These are phyloP conservation scores for Camponotus vicinus DNA, from an alignment of 1,140 invertebrate species.

Conservation along the genomic window DNA sequence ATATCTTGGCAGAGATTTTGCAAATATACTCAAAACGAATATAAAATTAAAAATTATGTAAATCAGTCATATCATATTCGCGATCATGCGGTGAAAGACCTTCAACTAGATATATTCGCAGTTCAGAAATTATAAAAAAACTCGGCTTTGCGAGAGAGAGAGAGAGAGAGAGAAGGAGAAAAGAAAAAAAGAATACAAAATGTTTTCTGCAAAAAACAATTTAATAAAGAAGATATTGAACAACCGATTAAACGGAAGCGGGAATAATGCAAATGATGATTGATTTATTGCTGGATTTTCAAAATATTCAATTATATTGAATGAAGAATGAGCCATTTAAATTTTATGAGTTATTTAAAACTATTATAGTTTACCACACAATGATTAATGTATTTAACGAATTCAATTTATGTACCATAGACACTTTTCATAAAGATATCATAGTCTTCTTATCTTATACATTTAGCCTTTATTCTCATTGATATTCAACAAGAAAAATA, in stretches of 20 bases:
- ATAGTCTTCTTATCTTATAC: background rate
- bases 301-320: background rate
- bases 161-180: too few species aligned
- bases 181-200: background rate
- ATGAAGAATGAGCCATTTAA: background rate
- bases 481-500: conserved; percentile 14
- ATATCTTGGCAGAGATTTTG: conserved; percentile 29
- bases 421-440: too few species aligned
- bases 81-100: conserved; percentile 17
- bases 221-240: background rate
- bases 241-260: background rate
- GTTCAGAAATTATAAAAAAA: background rate
- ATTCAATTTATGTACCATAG: conserved; percentile 9
- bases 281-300: background rate
- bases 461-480: background rate
- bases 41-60: conserved; percentile 45
- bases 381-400: background rate
- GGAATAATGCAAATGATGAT: background rate
- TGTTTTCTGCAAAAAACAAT: background rate
- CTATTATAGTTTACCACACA: background rate
- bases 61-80: conserved; percentile 1
- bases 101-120: background rate
- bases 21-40: conserved; percentile 37
- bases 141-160: background rate
- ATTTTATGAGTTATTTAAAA: background rate